These are phyloP conservation scores for Ptyas mucosa DNA, from an alignment of 2,113 vertebrate genomes.

Conservation along the genomic window DNA sequence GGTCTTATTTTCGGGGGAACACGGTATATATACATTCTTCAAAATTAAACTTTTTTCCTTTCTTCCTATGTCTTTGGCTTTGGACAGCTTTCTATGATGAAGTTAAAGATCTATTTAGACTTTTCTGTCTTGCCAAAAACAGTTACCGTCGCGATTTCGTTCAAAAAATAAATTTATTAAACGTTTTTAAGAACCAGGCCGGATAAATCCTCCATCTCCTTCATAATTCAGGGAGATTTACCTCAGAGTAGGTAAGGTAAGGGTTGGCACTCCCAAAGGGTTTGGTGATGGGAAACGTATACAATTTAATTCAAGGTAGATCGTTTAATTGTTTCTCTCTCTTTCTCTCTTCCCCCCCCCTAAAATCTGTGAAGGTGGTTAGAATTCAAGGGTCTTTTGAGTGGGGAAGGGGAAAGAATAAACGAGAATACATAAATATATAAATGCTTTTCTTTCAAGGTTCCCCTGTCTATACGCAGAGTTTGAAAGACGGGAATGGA, in stretches of 20 bases:
- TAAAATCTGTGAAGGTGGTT: neutral
- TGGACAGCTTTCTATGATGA: too few relatives aligned
- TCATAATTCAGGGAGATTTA: neutral
- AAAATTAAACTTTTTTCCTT: neutral
- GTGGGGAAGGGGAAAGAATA: neutral
- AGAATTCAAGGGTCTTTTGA: neutral
- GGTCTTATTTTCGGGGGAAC: too few relatives aligned
- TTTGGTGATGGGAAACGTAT: neutral
- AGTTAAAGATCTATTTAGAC: neutral
- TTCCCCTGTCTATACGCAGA: slow-evolving; percentile 38
- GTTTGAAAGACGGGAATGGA: slow-evolving; percentile 51
- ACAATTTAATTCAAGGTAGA: neutral
- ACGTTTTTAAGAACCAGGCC: fast-evolving
- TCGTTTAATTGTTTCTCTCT: neutral
- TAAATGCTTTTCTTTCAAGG: slow-evolving; percentile 40
- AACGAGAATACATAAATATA: neutral
- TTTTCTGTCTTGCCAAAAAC: neutral
- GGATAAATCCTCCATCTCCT: neutral
- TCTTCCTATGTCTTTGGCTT: neutral
- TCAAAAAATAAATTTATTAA: neutral
- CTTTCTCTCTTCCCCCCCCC: fast-evolving
- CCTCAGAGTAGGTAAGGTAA: neutral
- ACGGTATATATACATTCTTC: neutral
- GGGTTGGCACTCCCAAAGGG: neutral
- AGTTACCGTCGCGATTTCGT: neutral